These are phyloP conservation scores for Eucriotettix oculatus DNA, from an alignment of 2,888 invertebrate species.

Conservation along the genomic window DNA sequence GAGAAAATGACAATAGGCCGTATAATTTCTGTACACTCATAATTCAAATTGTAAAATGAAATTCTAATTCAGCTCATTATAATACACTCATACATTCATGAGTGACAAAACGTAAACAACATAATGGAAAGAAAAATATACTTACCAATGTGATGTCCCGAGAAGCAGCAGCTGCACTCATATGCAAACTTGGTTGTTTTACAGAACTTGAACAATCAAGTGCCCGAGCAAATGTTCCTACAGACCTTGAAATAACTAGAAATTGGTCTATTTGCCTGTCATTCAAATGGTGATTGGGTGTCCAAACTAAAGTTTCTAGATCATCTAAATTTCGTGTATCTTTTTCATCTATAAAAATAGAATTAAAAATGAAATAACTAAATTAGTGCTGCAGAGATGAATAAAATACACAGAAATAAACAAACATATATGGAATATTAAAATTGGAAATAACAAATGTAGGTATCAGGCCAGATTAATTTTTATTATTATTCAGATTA, in stretches of 20 bases:
- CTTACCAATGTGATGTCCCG: conserved; percentile 87
- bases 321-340: conserved; percentile 54
- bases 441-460: too few species aligned
- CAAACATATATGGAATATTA: neutral
- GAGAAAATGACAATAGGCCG: too few species aligned
- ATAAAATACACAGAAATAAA: neutral
- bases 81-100: too few species aligned
- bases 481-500: too few species aligned
- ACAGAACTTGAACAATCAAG: conserved; percentile 96
- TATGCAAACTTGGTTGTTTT: conserved; percentile 94
- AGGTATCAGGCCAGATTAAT: too few species aligned
- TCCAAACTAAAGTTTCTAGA: conserved; percentile 87
- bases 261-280: conserved; percentile 98
- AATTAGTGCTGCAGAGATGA: neutral
- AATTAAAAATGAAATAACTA: neutral
- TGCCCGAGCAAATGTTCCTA: conserved; percentile 97
- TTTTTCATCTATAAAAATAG: conserved; percentile 29
- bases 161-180: conserved; percentile 98
- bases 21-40: too few species aligned
- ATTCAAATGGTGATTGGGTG: conserved; percentile 75
- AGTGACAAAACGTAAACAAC: too few species aligned
- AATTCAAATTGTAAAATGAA: too few species aligned
- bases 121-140: conserved; percentile 4
- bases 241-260: conserved; percentile 69
- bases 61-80: too few species aligned